phyloP scores from a whole-genome alignment of 2,797 vertebrate species.

The Urosaurus nigricauda region DNA sequence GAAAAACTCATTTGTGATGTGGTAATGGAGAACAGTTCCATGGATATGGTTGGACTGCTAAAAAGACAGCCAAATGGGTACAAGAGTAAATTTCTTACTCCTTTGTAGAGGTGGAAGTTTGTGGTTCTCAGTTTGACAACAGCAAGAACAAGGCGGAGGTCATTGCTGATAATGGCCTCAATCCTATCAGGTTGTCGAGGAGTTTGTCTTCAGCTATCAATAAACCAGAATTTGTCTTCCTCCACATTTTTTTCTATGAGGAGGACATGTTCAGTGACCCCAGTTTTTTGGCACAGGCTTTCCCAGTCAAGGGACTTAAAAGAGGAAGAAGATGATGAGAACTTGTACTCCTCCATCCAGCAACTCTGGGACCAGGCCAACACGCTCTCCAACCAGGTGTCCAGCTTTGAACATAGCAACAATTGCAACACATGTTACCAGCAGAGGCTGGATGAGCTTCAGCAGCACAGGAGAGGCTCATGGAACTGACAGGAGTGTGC shows the following conservation, averaged over 20 bases:
- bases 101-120: too few relatives aligned
- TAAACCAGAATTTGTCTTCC: conserved; percentile 79
- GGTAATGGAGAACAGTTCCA: too few relatives aligned
- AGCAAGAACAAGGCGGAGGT: too few relatives aligned
- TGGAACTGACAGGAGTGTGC: conserved; percentile 87
- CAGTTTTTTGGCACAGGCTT: conserved; percentile 82
- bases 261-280: conserved; percentile 85
- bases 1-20: too few relatives aligned
- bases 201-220: conserved; percentile 79
- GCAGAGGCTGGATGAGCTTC: conserved; percentile 87
- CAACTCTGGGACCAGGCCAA: conserved; percentile 86
- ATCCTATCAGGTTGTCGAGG: conserved; percentile 80
- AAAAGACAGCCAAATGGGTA: too few relatives aligned
- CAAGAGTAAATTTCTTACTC: too few relatives aligned
- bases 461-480: conserved; percentile 86
- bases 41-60: too few relatives aligned
- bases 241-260: conserved; percentile 80
- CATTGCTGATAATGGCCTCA: conserved; percentile 79
- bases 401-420: conserved; percentile 83
- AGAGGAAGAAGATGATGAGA: conserved; percentile 90
- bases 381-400: conserved; percentile 86
- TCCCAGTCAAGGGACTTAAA: conserved; percentile 78
- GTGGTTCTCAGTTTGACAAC: too few relatives aligned
- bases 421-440: conserved; percentile 85
- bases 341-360: conserved; percentile 90